These are phyloP conservation scores for Saccostrea glomerata DNA, from an alignment of 1,140 invertebrate genomes.

Conservation along the genomic window DNA sequence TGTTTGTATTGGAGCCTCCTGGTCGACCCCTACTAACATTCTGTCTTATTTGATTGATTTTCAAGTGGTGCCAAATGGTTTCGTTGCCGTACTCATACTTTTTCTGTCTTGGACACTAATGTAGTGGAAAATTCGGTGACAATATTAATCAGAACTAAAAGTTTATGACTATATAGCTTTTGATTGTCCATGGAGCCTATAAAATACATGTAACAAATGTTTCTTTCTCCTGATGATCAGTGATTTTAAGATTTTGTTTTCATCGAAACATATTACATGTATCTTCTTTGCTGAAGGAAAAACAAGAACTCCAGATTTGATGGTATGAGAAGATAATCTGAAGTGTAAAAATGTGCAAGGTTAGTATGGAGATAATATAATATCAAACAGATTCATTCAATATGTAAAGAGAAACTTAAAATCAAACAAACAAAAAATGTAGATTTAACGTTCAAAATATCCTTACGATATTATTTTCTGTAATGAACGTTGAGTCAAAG, in stretches of 20 bases:
- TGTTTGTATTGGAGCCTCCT: conserved; percentile 1
- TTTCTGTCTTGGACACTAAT: neutral
- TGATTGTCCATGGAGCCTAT: neutral
- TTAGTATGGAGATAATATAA: neutral
- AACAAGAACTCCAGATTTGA: neutral
- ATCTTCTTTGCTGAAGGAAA: neutral
- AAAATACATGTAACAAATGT: neutral
- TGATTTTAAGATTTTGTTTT: neutral
- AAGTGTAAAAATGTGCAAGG: conserved; percentile 6
- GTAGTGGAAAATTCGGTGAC: neutral
- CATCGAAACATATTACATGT: neutral
- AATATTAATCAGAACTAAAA: neutral
- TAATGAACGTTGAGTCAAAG: neutral
- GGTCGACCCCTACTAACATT: neutral
- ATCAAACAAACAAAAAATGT: too few species aligned
- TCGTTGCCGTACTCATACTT: neutral
- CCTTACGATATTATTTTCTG: neutral
- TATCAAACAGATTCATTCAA: neutral
- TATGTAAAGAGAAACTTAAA: neutral
- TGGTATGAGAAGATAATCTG: neutral
- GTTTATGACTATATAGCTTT: neutral
- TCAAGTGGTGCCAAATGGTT: neutral
- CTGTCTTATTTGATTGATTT: neutral
- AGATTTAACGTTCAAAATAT: neutral
- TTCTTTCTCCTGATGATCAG: neutral